Percentiles rank a stretch among this genome's conserved stretches.
Conservation (phyloP, 2,113 vertebrate species). For the Cyanoramphus novaezelandiae region DNA sequence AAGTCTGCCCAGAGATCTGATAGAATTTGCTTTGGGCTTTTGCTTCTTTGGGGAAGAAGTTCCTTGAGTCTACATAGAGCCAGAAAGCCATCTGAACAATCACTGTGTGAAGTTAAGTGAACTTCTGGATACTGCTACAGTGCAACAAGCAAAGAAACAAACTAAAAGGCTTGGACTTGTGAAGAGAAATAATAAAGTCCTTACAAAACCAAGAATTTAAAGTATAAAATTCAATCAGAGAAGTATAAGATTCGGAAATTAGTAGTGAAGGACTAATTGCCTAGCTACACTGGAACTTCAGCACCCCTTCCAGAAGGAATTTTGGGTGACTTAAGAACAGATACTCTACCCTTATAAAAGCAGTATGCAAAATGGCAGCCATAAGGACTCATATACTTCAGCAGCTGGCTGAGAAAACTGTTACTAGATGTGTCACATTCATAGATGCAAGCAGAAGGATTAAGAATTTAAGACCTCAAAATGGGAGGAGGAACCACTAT, state of each 20-base stretch:
- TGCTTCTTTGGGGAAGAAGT: not conserved
- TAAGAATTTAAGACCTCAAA: not conserved
- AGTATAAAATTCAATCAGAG: not conserved
- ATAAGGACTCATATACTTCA: not conserved
- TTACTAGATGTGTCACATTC: not conserved
- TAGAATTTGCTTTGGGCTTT: not conserved
- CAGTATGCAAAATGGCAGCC: not conserved
- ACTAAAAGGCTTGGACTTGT: not conserved
- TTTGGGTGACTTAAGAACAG: not conserved
- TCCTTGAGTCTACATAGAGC: not conserved
- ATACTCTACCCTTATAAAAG: not conserved
- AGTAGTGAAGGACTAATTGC: not conserved
- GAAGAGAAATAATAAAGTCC: not conserved
- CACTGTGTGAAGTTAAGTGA: not conserved
- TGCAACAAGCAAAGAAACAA: not conserved
- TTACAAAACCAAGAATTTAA: not conserved
- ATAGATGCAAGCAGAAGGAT: not conserved
- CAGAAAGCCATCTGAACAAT: not conserved
- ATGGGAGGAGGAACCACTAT: not conserved
- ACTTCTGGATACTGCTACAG: not conserved
- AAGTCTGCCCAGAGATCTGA: not conserved
- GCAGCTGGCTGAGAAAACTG: not conserved
- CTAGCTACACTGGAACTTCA: not conserved
- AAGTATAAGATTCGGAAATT: not conserved
- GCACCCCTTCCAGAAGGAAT: not conserved